These are phyloP conservation scores for Meandrina meandrites DNA, from an alignment of 92 coral and sea anemone species.

Conservation along the genomic window DNA sequence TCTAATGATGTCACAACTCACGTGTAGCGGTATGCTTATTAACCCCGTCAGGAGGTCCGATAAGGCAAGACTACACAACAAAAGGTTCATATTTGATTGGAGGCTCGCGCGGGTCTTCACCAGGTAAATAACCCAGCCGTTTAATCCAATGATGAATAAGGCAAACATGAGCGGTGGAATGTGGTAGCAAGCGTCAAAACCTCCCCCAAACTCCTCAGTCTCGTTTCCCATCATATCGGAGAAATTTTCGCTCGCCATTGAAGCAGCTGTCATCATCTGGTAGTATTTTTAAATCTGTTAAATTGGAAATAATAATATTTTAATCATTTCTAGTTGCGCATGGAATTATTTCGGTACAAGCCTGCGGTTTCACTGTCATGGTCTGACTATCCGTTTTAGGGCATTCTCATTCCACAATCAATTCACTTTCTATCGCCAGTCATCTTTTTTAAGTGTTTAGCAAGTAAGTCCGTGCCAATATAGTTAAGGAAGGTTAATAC, in stretches of 20 bases:
- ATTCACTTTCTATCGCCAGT: too few species aligned
- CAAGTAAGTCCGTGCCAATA: too few species aligned
- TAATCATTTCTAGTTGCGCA: background rate
- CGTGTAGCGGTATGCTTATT: slow-evolving; percentile 65
- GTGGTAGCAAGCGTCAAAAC: slow-evolving; percentile 32
- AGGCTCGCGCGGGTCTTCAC: slow-evolving; percentile 56
- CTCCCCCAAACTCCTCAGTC: slow-evolving; percentile 23
- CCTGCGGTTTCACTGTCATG: too few species aligned
- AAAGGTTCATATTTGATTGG: slow-evolving; percentile 64
- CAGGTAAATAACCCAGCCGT: slow-evolving; percentile 62
- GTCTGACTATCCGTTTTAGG: too few species aligned
- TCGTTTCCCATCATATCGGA: slow-evolving; percentile 1
- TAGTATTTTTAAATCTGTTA: background rate
- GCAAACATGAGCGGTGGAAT: slow-evolving; percentile 62
- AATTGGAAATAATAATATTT: background rate
- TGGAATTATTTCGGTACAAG: too few species aligned
- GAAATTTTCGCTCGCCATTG: background rate
- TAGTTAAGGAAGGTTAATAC: too few species aligned
- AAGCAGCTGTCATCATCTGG: background rate
- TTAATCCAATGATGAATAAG: slow-evolving; percentile 55
- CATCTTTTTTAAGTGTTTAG: too few species aligned
- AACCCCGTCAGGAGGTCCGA: slow-evolving; percentile 80
- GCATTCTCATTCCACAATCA: too few species aligned
- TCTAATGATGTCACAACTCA: slow-evolving; percentile 62
- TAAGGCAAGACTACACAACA: slow-evolving; percentile 77